Percentiles rank a stretch among this genome's conserved stretches.
Conservation (phyloP, 2,797 vertebrate species). For the Lepus oiostolus region DNA sequence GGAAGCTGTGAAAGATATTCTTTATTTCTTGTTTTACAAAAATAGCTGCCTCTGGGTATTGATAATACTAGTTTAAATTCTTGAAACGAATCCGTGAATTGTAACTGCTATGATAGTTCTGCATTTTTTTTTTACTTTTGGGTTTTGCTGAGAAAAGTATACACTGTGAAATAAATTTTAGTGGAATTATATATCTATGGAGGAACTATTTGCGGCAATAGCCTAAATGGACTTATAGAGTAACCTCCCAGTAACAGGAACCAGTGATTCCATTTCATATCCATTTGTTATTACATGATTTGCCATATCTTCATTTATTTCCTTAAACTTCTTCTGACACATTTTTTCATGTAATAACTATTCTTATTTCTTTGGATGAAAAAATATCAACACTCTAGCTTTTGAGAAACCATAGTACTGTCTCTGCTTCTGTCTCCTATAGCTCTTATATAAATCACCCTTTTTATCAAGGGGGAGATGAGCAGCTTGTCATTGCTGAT, state of each 20-base stretch:
- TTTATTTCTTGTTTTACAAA: conserved; percentile 82
- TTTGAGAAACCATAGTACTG: not conserved
- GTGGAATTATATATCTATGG: conserved; percentile 75
- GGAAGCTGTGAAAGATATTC: conserved; percentile 75
- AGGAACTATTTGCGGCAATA: conserved; percentile 78
- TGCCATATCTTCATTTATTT: conserved; percentile 43
- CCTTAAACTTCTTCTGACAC: conserved; percentile 49
- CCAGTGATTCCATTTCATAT: not conserved
- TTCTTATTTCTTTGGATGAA: conserved; percentile 35
- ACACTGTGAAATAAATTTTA: conserved; percentile 82
- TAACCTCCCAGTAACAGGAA: conserved; percentile 54
- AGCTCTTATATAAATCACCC: not conserved
- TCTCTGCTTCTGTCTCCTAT: not conserved
- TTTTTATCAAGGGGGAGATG: conserved; percentile 21
- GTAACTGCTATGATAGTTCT: conserved; percentile 71
- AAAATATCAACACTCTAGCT: not conserved
- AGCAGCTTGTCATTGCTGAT: not conserved
- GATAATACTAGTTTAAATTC: conserved; percentile 81
- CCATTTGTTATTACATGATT: not conserved
- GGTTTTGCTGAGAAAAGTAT: conserved; percentile 83
- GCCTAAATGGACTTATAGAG: conserved; percentile 76
- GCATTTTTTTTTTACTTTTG: conserved; percentile 83
- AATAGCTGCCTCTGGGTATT: conserved; percentile 74
- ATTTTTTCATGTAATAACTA: conserved; percentile 26
- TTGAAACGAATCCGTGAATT: conserved; percentile 76